phyloP scores from a whole-genome alignment of 2,797 vertebrate species.

The Rhynchotus rufescens region DNA sequence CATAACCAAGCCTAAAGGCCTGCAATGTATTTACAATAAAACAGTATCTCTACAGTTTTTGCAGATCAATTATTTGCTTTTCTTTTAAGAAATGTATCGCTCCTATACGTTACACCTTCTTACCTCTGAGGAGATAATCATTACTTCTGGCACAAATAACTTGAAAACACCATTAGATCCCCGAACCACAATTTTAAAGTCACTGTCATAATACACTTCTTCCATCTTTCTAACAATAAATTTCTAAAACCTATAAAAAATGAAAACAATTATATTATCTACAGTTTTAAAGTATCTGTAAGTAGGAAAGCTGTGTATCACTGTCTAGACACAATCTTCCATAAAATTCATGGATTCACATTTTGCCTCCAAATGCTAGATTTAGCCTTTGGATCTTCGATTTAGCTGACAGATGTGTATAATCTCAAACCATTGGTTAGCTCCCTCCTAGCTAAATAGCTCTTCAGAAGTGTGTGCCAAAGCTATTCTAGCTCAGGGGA shows the following conservation, averaged over 20 bases:
- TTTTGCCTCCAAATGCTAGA: conserved; percentile 17
- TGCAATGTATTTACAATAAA: neutral
- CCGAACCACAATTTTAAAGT: neutral
- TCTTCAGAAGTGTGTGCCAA: conserved; percentile 28
- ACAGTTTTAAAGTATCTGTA: conserved; percentile 2
- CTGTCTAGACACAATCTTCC: conserved; percentile 13
- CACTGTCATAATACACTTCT: neutral
- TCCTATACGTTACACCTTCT: neutral
- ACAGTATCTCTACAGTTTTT: neutral
- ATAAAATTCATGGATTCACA: conserved; percentile 30
- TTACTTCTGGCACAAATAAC: neutral
- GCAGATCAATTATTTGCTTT: neutral
- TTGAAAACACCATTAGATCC: conserved; percentile 20
- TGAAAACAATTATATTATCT: conserved; percentile 32
- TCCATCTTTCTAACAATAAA: conserved; percentile 2
- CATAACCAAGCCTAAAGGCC: neutral
- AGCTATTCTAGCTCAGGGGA: conserved; percentile 17
- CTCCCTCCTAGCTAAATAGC: neutral
- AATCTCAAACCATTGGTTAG: conserved; percentile 42
- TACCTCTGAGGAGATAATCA: neutral
- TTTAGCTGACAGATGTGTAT: conserved; percentile 58
- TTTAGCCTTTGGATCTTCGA: conserved; percentile 58
- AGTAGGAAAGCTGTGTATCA: conserved; percentile 35
- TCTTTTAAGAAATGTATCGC: neutral
- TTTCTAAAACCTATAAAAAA: conserved; percentile 45